These are phyloP conservation scores for Schizothorax lantsangensis DNA, from an alignment of 2,797 vertebrate genomes.

Conservation along the genomic window DNA sequence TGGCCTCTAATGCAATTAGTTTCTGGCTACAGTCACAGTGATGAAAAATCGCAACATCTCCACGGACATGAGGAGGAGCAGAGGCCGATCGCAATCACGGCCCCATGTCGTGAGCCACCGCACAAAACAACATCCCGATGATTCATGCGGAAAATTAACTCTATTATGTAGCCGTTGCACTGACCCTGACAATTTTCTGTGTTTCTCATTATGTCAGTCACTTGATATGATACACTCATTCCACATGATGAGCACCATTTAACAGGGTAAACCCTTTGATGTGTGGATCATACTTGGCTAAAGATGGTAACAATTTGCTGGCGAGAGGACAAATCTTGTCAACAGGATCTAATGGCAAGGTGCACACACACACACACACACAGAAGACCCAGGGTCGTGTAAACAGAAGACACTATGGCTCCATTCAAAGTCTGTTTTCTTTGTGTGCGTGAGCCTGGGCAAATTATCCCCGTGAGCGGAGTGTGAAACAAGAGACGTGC, in stretches of 20 bases:
- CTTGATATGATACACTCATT: slow-evolving; percentile 47
- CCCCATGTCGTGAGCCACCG: background rate
- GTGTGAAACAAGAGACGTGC: slow-evolving; percentile 63
- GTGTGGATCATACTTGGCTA: slow-evolving; percentile 28
- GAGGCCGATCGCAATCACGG: background rate
- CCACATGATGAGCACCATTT: slow-evolving; percentile 43
- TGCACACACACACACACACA: slow-evolving; percentile 29
- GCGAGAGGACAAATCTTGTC: slow-evolving; percentile 39
- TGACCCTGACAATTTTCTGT: slow-evolving; percentile 35
- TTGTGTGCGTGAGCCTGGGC: slow-evolving; percentile 57
- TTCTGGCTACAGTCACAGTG: slow-evolving; percentile 30
- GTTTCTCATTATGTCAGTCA: slow-evolving; percentile 44
- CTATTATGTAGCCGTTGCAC: slow-evolving; percentile 34
- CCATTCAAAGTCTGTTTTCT: slow-evolving; percentile 62
- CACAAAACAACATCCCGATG: slow-evolving; percentile 31
- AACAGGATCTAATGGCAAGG: slow-evolving; percentile 44
- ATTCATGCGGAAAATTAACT: slow-evolving; percentile 32
- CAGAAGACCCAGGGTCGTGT: slow-evolving; percentile 48
- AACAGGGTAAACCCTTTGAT: slow-evolving; percentile 34
- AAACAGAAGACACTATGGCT: slow-evolving; percentile 58
- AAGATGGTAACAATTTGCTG: slow-evolving; percentile 40
- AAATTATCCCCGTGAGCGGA: slow-evolving; percentile 71
- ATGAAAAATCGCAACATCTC: slow-evolving; percentile 38
- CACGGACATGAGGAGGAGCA: slow-evolving; percentile 32
- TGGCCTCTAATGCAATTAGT: slow-evolving; percentile 50